phyloP scores from a whole-genome alignment of 2,113 vertebrate species.

The Heterocephalus glaber region DNA sequence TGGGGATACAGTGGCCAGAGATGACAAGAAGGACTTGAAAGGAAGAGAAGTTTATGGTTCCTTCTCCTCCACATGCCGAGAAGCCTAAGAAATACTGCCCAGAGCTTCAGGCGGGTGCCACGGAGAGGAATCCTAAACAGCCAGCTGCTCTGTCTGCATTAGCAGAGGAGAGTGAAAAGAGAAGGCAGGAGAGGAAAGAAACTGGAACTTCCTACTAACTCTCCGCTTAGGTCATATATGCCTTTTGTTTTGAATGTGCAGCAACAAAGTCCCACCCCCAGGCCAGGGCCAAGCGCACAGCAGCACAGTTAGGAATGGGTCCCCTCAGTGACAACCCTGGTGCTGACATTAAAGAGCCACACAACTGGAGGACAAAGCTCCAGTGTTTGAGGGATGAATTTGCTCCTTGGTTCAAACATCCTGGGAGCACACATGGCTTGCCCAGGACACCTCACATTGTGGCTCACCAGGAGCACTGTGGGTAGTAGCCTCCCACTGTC shows the following conservation, averaged over 20 bases:
- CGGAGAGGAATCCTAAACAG: background rate
- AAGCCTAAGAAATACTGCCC: background rate
- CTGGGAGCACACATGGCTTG: background rate
- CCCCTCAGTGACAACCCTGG: background rate
- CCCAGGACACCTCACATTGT: background rate
- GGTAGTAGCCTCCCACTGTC: background rate
- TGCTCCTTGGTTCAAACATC: background rate
- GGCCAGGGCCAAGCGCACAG: background rate
- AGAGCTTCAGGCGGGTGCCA: background rate
- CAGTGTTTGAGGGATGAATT: conserved; percentile 38
- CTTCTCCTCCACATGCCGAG: background rate
- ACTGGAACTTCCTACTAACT: background rate
- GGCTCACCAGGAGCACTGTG: background rate
- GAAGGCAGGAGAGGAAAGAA: background rate
- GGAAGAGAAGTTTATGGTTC: background rate
- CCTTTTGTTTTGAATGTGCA: background rate
- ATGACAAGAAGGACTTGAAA: background rate
- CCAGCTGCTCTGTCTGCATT: background rate
- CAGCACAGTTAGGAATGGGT: background rate
- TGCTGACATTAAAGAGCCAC: background rate
- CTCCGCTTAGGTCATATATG: background rate
- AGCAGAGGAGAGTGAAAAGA: background rate
- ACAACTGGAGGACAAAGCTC: conserved; percentile 29
- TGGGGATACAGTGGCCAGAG: background rate
- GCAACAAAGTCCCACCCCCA: background rate